phyloP scores from a whole-genome alignment of 2,797 vertebrate genomes.

The Gymnothorax javanicus region DNA sequence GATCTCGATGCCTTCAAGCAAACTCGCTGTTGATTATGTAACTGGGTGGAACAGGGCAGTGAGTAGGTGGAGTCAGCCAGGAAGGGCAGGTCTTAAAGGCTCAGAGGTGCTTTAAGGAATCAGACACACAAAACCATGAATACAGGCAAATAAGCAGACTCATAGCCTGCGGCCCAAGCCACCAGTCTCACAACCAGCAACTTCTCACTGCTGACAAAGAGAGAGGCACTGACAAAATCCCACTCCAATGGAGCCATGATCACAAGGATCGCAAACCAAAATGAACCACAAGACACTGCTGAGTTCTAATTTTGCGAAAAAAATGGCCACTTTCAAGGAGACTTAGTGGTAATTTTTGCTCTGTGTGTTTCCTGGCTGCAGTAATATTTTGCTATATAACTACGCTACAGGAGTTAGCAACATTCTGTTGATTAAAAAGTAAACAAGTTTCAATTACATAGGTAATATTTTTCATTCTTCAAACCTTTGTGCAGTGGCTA shows the following conservation, averaged over 20 bases:
- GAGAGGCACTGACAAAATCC: background rate
- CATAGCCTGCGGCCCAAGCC: background rate
- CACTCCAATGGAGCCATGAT: background rate
- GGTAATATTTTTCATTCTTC: background rate
- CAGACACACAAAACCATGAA: background rate
- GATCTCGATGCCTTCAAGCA: conserved; percentile 52
- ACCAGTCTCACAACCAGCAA: background rate
- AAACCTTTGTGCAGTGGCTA: background rate
- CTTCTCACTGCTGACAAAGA: background rate
- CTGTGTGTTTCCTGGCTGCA: too few relatives aligned
- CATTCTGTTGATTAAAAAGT: background rate
- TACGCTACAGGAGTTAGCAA: background rate
- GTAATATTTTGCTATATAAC: background rate
- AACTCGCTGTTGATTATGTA: conserved; percentile 56
- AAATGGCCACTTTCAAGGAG: background rate
- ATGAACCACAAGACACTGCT: background rate
- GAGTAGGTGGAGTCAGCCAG: background rate
- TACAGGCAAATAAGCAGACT: background rate
- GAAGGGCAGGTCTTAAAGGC: conserved; percentile 8
- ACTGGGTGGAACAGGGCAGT: conserved; percentile 35
- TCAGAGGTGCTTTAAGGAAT: conserved; percentile 11
- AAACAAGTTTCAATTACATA: background rate
- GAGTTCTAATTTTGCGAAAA: background rate
- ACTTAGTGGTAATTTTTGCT: background rate
- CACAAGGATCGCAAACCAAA: background rate